These are phyloP conservation scores for Gyps fulvus DNA, from an alignment of 2,113 vertebrate species.

Conservation along the genomic window DNA sequence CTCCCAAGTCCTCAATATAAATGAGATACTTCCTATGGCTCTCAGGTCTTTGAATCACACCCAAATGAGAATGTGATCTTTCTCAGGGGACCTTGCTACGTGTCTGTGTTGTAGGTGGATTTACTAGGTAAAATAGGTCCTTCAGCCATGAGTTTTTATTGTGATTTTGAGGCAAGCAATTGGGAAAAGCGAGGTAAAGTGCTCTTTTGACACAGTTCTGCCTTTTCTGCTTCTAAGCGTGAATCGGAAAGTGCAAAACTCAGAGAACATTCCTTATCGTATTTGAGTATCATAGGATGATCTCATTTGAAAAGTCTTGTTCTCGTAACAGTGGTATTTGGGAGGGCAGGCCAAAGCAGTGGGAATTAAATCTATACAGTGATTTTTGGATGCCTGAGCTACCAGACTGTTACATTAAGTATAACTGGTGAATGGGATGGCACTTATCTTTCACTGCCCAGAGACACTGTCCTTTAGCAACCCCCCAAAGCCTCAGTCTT, in stretches of 20 bases:
- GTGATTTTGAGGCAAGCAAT: neutral
- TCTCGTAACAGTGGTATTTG: neutral
- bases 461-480: neutral
- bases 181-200: neutral
- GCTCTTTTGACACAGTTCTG: neutral
- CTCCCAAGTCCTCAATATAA: neutral
- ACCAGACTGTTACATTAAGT: neutral
- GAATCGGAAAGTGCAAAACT: neutral
- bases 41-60: neutral
- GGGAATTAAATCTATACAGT: neutral
- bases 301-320: neutral
- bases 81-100: neutral
- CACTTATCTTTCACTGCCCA: neutral
- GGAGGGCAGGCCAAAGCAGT: neutral
- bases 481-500: neutral
- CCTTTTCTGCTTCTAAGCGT: neutral
- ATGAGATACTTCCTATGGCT: neutral
- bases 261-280: neutral
- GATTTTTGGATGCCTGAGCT: neutral
- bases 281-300: neutral
- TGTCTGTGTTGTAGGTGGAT: neutral
- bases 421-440: neutral
- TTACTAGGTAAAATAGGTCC: neutral
- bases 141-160: neutral
- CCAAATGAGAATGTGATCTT: neutral